A percentile compares a stretch with the other conserved stretches of the same genome.
Conservation (phyloP, 2,113 vertebrate genomes). For the Callopanchax toddi region DNA sequence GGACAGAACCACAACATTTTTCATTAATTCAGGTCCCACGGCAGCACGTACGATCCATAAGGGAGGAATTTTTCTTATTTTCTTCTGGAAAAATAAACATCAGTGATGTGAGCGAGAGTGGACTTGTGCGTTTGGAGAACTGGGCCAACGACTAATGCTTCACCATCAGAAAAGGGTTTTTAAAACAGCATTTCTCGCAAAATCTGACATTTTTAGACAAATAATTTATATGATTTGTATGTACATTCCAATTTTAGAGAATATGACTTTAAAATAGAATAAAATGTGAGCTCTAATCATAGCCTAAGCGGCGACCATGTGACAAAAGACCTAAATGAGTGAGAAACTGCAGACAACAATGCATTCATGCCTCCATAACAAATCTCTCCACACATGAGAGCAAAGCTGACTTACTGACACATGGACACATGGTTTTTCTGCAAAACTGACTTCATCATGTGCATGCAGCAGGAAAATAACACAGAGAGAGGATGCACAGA, state of each 20-base stretch:
- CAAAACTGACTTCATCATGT: background rate
- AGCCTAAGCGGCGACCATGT: slow-evolving; percentile 52
- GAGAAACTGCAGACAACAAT: slow-evolving; percentile 33
- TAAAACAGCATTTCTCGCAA: background rate
- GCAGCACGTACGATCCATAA: slow-evolving; percentile 29
- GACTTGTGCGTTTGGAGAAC: slow-evolving; percentile 28
- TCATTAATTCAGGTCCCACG: slow-evolving; percentile 23
- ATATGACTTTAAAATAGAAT: too few species aligned
- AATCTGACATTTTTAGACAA: background rate
- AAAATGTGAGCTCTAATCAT: slow-evolving; percentile 12
- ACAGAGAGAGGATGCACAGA: background rate
- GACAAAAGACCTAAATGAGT: slow-evolving; percentile 37
- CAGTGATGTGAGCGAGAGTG: slow-evolving; percentile 2
- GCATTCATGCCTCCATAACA: slow-evolving; percentile 30
- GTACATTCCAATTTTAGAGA: too few species aligned
- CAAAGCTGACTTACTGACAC: slow-evolving; percentile 2
- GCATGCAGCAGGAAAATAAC: slow-evolving; percentile 6
- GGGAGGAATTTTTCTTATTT: slow-evolving; percentile 33
- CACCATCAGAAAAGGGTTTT: slow-evolving; percentile 1
- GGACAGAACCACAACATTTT: slow-evolving; percentile 34
- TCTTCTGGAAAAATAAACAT: slow-evolving; percentile 11
- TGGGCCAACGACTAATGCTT: slow-evolving; percentile 4
- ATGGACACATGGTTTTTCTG: slow-evolving; percentile 4
- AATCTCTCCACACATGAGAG: slow-evolving; percentile 9
- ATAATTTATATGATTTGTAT: too few species aligned